Evolutionary conservation across 2,113 vertebrate genomes (phyloP).

Genomic region (Periophthalmodon schlosseri): DNA sequence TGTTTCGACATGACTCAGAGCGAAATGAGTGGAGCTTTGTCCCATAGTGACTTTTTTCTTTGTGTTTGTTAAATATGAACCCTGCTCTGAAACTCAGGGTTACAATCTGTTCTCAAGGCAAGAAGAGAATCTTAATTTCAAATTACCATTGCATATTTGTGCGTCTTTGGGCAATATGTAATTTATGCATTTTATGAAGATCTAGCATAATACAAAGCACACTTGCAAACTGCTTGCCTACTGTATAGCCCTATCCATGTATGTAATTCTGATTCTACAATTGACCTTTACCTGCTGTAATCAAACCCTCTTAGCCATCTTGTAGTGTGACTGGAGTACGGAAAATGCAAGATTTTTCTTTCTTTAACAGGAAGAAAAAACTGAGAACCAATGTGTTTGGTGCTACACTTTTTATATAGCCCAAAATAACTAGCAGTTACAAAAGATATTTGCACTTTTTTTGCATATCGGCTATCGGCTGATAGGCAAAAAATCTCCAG

Average conservation of each 20-base stretch:
- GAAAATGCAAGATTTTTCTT: not conserved
- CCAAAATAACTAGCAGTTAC: not conserved
- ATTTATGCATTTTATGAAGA: not conserved
- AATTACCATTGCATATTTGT: not conserved
- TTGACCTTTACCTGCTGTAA: not conserved
- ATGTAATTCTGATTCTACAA: not conserved
- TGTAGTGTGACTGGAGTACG: not conserved
- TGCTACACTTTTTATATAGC: not conserved
- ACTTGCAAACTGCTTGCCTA: not conserved
- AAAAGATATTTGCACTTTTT: too few species aligned
- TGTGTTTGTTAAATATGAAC: conserved; percentile 13
- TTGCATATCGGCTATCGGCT: too few species aligned
- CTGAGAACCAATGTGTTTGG: not conserved
- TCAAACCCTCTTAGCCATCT: not conserved
- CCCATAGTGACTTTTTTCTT: conserved; percentile 15
- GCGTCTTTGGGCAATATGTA: not conserved
- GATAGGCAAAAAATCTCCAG: too few species aligned
- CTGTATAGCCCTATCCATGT: not conserved
- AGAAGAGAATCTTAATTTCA: not conserved
- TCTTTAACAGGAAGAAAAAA: not conserved
- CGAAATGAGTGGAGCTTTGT: conserved; percentile 20
- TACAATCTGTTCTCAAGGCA: not conserved
- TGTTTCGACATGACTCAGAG: conserved; percentile 33
- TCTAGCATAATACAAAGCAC: not conserved
- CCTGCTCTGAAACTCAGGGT: not conserved